A percentile compares a stretch with the other conserved stretches of the same genome.
Conservation (phyloP, 2,888 invertebrate species). For the Panzeria rudis region DNA sequence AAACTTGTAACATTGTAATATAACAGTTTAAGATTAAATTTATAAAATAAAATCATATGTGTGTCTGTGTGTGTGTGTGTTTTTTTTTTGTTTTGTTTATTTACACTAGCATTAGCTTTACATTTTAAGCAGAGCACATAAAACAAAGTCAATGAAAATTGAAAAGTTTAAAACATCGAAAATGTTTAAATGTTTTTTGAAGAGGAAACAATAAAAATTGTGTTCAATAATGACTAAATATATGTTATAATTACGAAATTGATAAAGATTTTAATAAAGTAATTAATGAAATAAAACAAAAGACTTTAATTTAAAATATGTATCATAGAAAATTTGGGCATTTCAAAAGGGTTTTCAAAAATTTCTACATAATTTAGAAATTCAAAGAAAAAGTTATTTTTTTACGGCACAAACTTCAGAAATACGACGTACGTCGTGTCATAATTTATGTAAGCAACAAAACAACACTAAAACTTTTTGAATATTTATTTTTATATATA, state of each 20-base stretch:
- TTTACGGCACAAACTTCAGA: too few relatives aligned
- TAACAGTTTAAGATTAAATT: slow-evolving; percentile 41
- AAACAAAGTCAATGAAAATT: background rate
- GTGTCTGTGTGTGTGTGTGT: background rate
- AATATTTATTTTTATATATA: too few relatives aligned
- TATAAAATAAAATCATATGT: background rate
- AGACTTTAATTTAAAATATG: background rate
- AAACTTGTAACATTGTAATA: slow-evolving; percentile 46
- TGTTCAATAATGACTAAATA: background rate
- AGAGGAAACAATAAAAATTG: background rate
- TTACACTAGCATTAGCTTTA: slow-evolving; percentile 33
- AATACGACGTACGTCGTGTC: too few relatives aligned
- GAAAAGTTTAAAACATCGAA: background rate
- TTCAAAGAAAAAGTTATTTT: background rate
- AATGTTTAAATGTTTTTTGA: background rate
- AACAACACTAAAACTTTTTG: too few relatives aligned
- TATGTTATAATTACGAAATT: background rate
- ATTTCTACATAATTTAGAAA: background rate
- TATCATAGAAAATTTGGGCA: background rate
- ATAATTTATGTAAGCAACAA: too few relatives aligned
- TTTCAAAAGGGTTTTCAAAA: too few relatives aligned
- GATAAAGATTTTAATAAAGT: background rate
- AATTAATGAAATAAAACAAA: background rate
- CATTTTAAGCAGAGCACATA: background rate
- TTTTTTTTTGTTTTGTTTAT: background rate